Conservation (phyloP, 2,797 vertebrate genomes). For the Bradypus variegatus region DNA sequence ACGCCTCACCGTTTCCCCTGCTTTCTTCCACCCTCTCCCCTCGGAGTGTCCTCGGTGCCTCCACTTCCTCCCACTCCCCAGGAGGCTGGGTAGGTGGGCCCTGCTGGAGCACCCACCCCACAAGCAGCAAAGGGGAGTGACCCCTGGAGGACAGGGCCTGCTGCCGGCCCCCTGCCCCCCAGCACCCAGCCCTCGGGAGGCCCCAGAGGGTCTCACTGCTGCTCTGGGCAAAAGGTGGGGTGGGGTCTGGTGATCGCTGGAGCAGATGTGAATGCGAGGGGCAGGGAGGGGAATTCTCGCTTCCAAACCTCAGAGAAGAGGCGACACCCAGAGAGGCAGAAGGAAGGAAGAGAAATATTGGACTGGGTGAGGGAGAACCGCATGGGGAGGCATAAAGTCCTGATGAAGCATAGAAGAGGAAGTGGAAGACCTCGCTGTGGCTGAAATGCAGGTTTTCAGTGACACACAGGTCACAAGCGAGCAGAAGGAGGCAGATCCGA, state of each 20-base stretch:
- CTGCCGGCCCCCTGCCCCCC: too few species aligned
- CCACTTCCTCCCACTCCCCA: not conserved
- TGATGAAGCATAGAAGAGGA: not conserved
- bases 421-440: not conserved
- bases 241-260: too few species aligned
- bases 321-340: too few species aligned
- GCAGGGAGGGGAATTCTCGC: not conserved
- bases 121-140: too few species aligned
- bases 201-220: not conserved
- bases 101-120: not conserved
- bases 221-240: not conserved
- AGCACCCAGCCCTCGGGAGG: fast-evolving
- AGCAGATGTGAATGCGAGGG: not conserved
- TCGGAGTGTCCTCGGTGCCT: not conserved
- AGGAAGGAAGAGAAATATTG: not conserved
- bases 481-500: not conserved
- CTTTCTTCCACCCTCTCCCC: too few species aligned
- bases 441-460: not conserved
- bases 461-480: too few species aligned
- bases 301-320: not conserved
- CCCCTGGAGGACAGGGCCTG: too few species aligned
- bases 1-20: not conserved
- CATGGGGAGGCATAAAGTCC: not conserved
- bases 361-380: too few species aligned
- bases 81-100: not conserved